A percentile compares a stretch with the other conserved stretches of the same genome.
Evolutionary conservation across 2,113 vertebrate genomes (phyloP).

Genomic region (Daphoenositta chrysoptera): DNA sequence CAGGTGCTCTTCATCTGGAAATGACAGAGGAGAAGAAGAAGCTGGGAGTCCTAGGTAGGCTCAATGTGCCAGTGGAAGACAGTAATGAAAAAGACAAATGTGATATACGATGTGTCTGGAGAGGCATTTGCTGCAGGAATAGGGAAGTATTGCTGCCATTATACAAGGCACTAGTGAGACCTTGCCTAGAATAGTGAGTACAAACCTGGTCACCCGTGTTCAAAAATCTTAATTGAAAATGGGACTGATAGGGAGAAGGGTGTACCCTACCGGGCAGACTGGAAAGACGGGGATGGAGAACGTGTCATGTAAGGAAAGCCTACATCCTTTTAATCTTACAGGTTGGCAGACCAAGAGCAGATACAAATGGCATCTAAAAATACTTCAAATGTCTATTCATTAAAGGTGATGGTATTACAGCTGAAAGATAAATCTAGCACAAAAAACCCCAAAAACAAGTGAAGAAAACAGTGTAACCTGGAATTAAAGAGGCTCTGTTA

Average conservation of each 20-base stretch:
- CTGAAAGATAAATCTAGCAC: background rate
- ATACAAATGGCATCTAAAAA: background rate
- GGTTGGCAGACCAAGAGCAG: background rate
- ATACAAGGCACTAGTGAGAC: background rate
- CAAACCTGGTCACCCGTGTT: background rate
- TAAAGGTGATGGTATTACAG: background rate
- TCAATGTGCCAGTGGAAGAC: background rate
- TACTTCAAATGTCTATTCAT: background rate
- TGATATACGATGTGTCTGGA: background rate
- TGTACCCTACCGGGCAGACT: background rate
- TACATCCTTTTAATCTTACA: background rate
- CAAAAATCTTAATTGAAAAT: background rate
- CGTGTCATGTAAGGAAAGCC: background rate
- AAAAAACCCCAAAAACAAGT: background rate
- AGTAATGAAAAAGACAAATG: conserved; percentile 1
- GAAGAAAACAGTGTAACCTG: background rate
- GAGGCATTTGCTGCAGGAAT: background rate
- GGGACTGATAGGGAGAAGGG: background rate
- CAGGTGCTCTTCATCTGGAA: background rate
- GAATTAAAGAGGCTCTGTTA: background rate
- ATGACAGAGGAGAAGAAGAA: background rate
- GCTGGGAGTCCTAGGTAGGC: background rate
- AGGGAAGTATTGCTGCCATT: background rate
- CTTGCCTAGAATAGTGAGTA: background rate
- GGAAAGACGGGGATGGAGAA: background rate